Evolutionary conservation across 2,113 vertebrate genomes (phyloP).

Genomic region (Grus americana): DNA sequence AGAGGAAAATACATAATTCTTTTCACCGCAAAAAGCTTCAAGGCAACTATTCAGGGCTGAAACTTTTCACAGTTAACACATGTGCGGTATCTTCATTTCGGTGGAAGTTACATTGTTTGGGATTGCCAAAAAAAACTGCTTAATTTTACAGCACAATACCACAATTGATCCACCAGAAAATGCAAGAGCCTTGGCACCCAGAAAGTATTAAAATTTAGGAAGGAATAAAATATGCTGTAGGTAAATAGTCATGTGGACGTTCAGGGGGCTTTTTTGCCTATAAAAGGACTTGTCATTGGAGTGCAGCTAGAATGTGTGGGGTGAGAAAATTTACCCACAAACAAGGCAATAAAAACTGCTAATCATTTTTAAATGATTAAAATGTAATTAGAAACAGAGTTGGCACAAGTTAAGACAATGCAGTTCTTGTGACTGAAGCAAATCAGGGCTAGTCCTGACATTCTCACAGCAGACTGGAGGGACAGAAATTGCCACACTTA

Average conservation of each 20-base stretch:
- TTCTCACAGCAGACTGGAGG: slow-evolving; percentile 51
- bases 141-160: slow-evolving; percentile 64
- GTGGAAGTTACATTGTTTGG: slow-evolving; percentile 60
- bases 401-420: slow-evolving; percentile 69
- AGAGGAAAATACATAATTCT: slow-evolving; percentile 67
- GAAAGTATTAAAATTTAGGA: slow-evolving; percentile 52
- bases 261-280: slow-evolving; percentile 49
- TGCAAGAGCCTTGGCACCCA: slow-evolving; percentile 38
- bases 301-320: slow-evolving; percentile 59
- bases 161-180: slow-evolving; percentile 60
- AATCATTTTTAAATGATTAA: slow-evolving; percentile 72
- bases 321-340: slow-evolving; percentile 68
- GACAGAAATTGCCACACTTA: slow-evolving; percentile 59
- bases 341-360: slow-evolving; percentile 68
- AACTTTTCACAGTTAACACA: slow-evolving; percentile 60
- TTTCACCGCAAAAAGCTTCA: slow-evolving; percentile 57
- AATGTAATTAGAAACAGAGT: slow-evolving; percentile 69
- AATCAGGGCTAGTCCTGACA: slow-evolving; percentile 59
- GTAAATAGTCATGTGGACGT: slow-evolving; percentile 23
- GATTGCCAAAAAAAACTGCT: slow-evolving; percentile 60
- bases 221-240: slow-evolving; percentile 64
- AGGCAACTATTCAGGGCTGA: slow-evolving; percentile 59
- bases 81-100: slow-evolving; percentile 54
- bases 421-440: slow-evolving; percentile 54
- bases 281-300: slow-evolving; percentile 61